These are phyloP conservation scores for Scarus forsteni DNA, from an alignment of 2,797 vertebrate genomes.

Conservation along the genomic window DNA sequence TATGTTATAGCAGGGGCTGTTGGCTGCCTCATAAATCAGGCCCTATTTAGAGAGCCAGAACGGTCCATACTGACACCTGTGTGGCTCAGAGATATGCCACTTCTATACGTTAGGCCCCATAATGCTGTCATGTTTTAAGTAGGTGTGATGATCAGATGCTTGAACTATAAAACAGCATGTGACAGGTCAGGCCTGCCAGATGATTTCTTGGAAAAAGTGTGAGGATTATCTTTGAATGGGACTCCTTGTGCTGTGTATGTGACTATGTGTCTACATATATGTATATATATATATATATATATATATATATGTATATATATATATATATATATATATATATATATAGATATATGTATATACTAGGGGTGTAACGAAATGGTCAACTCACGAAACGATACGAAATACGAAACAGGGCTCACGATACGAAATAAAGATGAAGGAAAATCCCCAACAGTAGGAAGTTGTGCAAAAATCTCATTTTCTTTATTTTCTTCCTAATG, in stretches of 20 bases:
- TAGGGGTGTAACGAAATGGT: too few relatives aligned
- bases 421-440: too few relatives aligned
- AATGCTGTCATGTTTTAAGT: slow-evolving; percentile 23
- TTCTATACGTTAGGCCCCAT: slow-evolving; percentile 23
- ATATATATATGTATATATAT: too few relatives aligned
- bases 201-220: slow-evolving; percentile 1
- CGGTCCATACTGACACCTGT: slow-evolving; percentile 20
- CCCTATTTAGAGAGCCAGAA: slow-evolving; percentile 10
- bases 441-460: too few relatives aligned
- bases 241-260: not conserved
- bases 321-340: too few relatives aligned
- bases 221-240: not conserved
- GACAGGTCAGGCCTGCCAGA: not conserved
- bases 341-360: too few relatives aligned
- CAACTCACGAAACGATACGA: too few relatives aligned
- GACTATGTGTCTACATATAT: not conserved
- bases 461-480: too few relatives aligned
- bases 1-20: slow-evolving; percentile 42
- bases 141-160: slow-evolving; percentile 34
- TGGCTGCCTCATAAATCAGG: slow-evolving; percentile 40
- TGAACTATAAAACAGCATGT: slow-evolving; percentile 5
- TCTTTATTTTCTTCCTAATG: too few relatives aligned
- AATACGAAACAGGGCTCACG: too few relatives aligned
- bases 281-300: too few relatives aligned
- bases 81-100: slow-evolving; percentile 9